These are phyloP conservation scores for Lepidocolaptes lacrymiger DNA, from an alignment of 2,797 vertebrate species.

Conservation along the genomic window DNA sequence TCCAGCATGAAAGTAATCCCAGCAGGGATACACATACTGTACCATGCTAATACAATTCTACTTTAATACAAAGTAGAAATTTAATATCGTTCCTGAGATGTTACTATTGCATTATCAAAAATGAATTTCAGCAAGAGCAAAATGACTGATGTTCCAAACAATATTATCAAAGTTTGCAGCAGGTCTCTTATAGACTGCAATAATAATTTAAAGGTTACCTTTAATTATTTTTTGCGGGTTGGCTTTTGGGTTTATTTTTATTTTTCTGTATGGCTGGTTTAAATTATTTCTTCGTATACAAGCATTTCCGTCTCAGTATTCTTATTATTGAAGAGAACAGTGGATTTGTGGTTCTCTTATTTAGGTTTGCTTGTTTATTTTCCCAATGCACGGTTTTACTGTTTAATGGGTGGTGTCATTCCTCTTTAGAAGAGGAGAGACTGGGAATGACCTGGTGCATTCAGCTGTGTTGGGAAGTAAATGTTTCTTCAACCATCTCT, in stretches of 20 bases:
- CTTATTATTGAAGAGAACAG: background rate
- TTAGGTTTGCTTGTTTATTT: background rate
- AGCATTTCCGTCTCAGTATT: background rate
- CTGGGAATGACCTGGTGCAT: background rate
- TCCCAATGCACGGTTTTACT: background rate
- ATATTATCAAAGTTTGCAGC: conserved; percentile 15
- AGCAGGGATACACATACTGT: background rate
- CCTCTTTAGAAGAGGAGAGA: background rate
- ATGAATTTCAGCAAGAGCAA: conserved; percentile 35
- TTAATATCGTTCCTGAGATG: conserved; percentile 54
- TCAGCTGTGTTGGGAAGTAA: background rate
- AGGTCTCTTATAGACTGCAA: background rate
- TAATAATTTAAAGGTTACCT: background rate
- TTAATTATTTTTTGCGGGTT: background rate
- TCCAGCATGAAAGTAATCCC: conserved; percentile 46
- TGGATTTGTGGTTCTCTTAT: background rate
- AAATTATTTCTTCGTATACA: background rate
- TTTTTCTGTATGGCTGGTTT: background rate
- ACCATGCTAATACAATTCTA: conserved; percentile 57
- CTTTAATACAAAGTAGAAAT: conserved; percentile 58
- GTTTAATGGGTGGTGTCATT: background rate
- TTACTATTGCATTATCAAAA: conserved; percentile 52
- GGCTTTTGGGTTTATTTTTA: background rate
- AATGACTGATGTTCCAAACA: conserved; percentile 29
- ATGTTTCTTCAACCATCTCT: background rate